phyloP scores from a whole-genome alignment of 2,888 invertebrate genomes.

The Cosmopolites sordidus region DNA sequence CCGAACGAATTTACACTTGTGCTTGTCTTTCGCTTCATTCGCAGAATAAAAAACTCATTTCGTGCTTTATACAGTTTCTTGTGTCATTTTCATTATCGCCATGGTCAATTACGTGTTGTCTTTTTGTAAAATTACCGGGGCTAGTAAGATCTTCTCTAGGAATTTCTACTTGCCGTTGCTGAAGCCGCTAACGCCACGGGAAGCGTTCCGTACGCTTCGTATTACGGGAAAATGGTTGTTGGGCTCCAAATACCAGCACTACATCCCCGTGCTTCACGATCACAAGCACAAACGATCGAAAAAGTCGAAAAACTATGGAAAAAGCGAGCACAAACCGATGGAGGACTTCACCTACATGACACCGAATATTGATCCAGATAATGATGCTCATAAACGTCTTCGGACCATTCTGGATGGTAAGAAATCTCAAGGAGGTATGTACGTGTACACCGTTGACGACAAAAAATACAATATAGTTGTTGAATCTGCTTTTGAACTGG shows the following conservation, averaged over 20 bases:
- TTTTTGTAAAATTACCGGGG: constrained; percentile 79
- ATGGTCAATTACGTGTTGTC: constrained; percentile 48
- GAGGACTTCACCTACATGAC: constrained; percentile 72
- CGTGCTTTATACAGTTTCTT: too few relatives aligned
- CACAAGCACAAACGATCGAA: constrained; percentile 46
- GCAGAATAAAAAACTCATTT: background rate
- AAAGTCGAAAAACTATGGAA: constrained; percentile 54
- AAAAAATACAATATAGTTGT: constrained; percentile 71
- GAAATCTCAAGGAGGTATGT: constrained; percentile 55
- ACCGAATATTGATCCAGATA: constrained; percentile 65
- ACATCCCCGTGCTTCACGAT: constrained; percentile 69
- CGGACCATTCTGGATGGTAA: constrained; percentile 58
- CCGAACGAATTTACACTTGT: background rate
- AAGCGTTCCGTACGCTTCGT: constrained; percentile 74
- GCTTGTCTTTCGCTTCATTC: background rate
- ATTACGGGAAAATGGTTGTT: constrained; percentile 74
- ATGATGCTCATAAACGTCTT: constrained; percentile 61
- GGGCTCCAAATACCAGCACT: constrained; percentile 72
- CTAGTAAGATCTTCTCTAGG: constrained; percentile 73
- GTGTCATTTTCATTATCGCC: too few relatives aligned
- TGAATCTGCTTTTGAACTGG: constrained; percentile 68
- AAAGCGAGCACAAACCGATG: constrained; percentile 62
- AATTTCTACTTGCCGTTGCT: constrained; percentile 80
- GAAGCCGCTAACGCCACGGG: constrained; percentile 76
- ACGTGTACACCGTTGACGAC: constrained; percentile 72